Percentiles rank a stretch among this genome's conserved stretches.
Evolutionary conservation across 2,888 invertebrate genomes (phyloP).

Genomic region (Brachynemurus nebulosus): DNA sequence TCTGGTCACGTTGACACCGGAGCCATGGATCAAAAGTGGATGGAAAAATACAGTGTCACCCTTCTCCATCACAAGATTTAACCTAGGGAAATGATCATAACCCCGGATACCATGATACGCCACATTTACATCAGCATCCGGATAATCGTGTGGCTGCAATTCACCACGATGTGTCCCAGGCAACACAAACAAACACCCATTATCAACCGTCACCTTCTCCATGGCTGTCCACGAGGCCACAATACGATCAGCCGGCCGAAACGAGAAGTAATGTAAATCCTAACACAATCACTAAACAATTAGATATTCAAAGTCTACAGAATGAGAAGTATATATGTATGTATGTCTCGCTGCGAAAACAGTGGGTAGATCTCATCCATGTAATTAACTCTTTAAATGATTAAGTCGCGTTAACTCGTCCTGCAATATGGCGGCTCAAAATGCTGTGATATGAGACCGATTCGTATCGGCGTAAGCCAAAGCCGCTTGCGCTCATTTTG

Average conservation of each 20-base stretch:
- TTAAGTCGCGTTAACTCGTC: too few species aligned
- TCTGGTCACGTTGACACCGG: conserved; percentile 60
- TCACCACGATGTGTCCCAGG: conserved; percentile 56
- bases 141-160: conserved; percentile 13
- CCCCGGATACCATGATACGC: conserved; percentile 52
- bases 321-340: too few species aligned
- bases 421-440: too few species aligned
- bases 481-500: too few species aligned
- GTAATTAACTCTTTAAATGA: too few species aligned
- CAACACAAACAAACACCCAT: conserved; percentile 70
- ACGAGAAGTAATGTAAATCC: conserved; percentile 80
- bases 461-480: too few species aligned
- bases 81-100: conserved; percentile 33
- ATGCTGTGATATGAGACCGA: too few species aligned
- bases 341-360: too few species aligned
- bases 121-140: conserved; percentile 42
- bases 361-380: too few species aligned
- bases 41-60: conserved; percentile 85
- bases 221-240: conserved; percentile 85
- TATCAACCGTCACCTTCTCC: conserved; percentile 54
- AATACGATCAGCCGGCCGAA: conserved; percentile 65
- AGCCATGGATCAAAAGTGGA: conserved; percentile 75
- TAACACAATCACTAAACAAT: too few species aligned
- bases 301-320: too few species aligned
- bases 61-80: conserved; percentile 61